A percentile compares a stretch with the other conserved stretches of the same genome.
phyloP scores from a whole-genome alignment of 2,888 invertebrate species.

The Nemurella pictetii region DNA sequence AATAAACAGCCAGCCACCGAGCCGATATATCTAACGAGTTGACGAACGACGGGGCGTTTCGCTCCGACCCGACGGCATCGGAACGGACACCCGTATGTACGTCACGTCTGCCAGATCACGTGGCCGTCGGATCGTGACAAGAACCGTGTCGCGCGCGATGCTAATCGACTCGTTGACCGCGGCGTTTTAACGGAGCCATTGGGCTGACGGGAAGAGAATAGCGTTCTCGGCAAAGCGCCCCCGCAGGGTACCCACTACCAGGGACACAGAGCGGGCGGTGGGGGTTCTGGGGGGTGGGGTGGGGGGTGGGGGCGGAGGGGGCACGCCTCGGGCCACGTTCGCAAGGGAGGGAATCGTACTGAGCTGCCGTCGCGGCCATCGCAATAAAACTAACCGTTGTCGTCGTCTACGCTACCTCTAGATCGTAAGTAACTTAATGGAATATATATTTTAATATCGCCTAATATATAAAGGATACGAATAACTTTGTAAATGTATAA shows the following conservation, averaged over 20 bases:
- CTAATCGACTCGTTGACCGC: no score
- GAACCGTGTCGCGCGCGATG: no score
- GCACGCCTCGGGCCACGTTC: neutral
- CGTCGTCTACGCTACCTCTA: neutral
- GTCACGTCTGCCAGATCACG: no score
- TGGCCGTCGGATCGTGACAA: no score
- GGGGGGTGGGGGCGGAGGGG: neutral
- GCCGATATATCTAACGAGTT: no score
- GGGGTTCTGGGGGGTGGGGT: neutral
- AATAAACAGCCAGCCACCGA: no score
- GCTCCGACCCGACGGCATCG: no score
- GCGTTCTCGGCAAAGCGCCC: neutral
- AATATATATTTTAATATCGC: neutral
- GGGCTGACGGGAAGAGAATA: no score
- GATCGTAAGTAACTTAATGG: neutral
- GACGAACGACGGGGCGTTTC: no score
- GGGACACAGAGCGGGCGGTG: neutral
- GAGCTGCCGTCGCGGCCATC: neutral
- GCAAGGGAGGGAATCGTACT: neutral
- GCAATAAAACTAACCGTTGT: neutral
- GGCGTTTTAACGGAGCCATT: no score
- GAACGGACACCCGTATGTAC: no score
- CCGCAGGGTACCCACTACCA: neutral
- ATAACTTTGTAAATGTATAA: neutral
- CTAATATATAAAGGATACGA: neutral